Evolutionary conservation across 2,113 vertebrate genomes (phyloP).

Genomic region (Colinus virginianus): DNA sequence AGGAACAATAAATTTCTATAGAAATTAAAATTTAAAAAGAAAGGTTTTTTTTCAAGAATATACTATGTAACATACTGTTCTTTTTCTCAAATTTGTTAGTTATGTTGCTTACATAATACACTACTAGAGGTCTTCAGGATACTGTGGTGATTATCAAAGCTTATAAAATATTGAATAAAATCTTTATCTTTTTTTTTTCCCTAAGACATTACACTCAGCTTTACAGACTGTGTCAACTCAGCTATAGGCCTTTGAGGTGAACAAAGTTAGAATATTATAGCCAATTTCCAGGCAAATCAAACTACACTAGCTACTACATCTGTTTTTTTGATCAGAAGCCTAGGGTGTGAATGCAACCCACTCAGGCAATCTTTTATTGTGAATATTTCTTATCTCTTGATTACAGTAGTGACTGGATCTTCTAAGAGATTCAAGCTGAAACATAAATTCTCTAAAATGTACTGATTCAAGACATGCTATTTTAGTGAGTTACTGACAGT

Average conservation of each 20-base stretch:
- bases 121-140: background rate
- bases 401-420: background rate
- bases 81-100: background rate
- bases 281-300: background rate
- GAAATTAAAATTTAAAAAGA: background rate
- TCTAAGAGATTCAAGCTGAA: background rate
- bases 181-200: background rate
- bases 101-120: background rate
- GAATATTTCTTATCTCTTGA: constrained; percentile 18
- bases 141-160: background rate
- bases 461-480: background rate
- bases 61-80: background rate
- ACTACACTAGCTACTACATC: constrained; percentile 25
- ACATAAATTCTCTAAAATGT: background rate
- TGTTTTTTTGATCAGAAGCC: constrained; percentile 42
- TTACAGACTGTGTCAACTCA: background rate
- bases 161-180: background rate
- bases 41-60: background rate
- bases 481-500: background rate
- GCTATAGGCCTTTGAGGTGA: background rate
- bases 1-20: background rate
- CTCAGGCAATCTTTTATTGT: constrained; percentile 18
- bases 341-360: background rate
- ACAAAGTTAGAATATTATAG: background rate
- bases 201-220: background rate